A percentile compares a stretch with the other conserved stretches of the same genome.
Evolutionary conservation across 2,113 vertebrate species (phyloP).

Genomic region (Mesocricetus auratus): DNA sequence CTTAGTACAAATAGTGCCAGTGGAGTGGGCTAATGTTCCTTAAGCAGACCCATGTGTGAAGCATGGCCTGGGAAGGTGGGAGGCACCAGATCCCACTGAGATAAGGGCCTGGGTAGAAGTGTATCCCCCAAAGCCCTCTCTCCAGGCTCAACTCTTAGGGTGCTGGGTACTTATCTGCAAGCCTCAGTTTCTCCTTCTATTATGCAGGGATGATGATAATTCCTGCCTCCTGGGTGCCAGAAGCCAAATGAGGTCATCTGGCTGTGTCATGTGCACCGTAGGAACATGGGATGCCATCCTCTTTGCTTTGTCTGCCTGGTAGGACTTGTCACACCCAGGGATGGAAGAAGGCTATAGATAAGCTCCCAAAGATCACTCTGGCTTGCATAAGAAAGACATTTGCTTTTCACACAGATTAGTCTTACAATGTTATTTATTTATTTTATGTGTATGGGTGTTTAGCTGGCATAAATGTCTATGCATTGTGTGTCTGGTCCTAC

Average conservation of each 20-base stretch:
- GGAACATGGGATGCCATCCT: accelerated
- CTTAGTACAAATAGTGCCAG: neutral
- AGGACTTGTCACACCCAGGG: no score
- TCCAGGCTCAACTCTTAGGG: neutral
- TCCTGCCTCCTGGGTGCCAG: neutral
- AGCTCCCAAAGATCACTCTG: neutral
- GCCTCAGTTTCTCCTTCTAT: neutral
- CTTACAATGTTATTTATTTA: neutral
- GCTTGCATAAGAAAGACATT: neutral
- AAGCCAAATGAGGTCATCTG: neutral
- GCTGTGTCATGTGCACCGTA: accelerated
- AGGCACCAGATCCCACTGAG: neutral
- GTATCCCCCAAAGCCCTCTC: neutral
- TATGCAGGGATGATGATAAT: neutral
- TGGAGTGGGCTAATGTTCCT: neutral
- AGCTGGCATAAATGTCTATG: neutral
- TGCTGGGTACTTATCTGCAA: neutral
- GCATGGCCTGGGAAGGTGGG: neutral
- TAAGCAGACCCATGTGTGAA: no score
- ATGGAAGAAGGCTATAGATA: neutral
- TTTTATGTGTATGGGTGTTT: neutral
- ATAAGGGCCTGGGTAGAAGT: neutral
- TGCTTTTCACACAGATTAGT: neutral
- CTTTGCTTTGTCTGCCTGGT: neutral
- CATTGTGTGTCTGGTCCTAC: neutral